phyloP scores from a whole-genome alignment of 2,888 invertebrate species.

The Stenichneumon culpator region DNA sequence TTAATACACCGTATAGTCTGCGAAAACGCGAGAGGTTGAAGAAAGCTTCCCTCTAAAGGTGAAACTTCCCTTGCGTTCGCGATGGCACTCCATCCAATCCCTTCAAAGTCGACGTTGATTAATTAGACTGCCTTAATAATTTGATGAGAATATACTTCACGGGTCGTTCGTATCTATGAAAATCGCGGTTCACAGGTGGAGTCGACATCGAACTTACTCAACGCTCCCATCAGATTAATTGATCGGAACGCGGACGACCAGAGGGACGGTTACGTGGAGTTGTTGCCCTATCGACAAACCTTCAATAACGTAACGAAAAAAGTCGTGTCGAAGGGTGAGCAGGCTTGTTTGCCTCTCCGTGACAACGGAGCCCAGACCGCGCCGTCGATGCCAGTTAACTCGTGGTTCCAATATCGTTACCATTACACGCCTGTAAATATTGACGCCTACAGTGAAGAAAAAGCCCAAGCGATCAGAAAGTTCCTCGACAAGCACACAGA shows the following conservation, averaged over 20 bases:
- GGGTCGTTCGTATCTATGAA: neutral
- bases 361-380: constrained; percentile 89
- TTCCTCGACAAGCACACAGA: constrained; percentile 77
- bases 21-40: neutral
- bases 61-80: neutral
- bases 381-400: constrained; percentile 89
- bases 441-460: constrained; percentile 76
- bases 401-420: constrained; percentile 89
- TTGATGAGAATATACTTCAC: constrained; percentile 22
- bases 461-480: constrained; percentile 76
- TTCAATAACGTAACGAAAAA: constrained; percentile 87
- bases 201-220: constrained; percentile 72
- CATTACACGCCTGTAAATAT: constrained; percentile 76
- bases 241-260: constrained; percentile 87
- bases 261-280: constrained; percentile 90
- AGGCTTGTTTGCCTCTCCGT: constrained; percentile 86
- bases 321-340: constrained; percentile 87
- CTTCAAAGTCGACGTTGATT: constrained; percentile 12
- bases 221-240: constrained; percentile 85
- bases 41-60: neutral
- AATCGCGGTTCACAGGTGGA: constrained; percentile 68
- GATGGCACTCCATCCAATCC: neutral
- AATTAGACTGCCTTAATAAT: constrained; percentile 6
- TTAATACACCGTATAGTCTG: neutral
- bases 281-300: constrained; percentile 86